phyloP scores from a whole-genome alignment of 2,113 vertebrate species.

The Dicrurus megarhynchus region DNA sequence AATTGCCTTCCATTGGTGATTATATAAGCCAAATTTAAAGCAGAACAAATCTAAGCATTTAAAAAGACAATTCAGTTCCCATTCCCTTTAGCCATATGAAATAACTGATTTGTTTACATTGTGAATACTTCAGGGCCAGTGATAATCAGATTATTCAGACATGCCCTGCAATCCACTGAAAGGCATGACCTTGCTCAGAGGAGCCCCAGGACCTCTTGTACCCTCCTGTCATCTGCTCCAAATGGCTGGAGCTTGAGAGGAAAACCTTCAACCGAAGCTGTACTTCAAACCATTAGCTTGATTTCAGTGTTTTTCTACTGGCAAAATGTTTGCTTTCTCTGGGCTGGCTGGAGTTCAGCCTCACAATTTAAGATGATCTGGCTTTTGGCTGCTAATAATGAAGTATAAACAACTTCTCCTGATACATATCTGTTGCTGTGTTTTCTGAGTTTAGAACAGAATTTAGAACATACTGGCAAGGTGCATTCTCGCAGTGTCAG shows the following conservation, averaged over 20 bases:
- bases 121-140: not conserved
- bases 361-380: not conserved
- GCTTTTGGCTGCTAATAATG: conserved; percentile 23
- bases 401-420: conserved; percentile 28
- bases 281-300: not conserved
- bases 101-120: not conserved
- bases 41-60: not conserved
- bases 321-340: conserved; percentile 6
- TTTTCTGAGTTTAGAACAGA: conserved; percentile 13
- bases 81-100: not conserved
- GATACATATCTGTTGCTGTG: conserved; percentile 35
- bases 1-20: not conserved
- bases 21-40: not conserved
- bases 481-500: not conserved
- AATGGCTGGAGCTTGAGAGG: not conserved
- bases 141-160: not conserved
- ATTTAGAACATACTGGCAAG: conserved; percentile 18
- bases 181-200: not conserved
- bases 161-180: not conserved
- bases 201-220: not conserved
- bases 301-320: conserved; percentile 17
- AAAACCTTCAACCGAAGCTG: not conserved
- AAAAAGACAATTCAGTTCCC: not conserved
- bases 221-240: not conserved
- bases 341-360: not conserved